Evolutionary conservation across 2,888 invertebrate species (phyloP).

Genomic region (Paralinhomoeus sp.): DNA sequence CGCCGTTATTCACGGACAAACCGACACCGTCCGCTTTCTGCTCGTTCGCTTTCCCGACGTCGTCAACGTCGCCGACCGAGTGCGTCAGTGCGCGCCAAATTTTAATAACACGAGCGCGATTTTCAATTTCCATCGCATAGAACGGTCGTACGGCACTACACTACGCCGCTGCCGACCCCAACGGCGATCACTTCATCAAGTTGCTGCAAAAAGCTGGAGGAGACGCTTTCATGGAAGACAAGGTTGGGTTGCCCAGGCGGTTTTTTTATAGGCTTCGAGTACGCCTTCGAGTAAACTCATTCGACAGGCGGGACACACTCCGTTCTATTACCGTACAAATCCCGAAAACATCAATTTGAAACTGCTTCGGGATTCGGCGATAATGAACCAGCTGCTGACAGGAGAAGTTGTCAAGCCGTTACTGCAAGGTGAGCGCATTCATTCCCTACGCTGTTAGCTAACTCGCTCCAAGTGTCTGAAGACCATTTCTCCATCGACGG

Average conservation of each 20-base stretch:
- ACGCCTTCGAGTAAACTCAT: too few species aligned
- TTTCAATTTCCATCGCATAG: slow-evolving; percentile 8
- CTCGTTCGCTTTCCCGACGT: slow-evolving; percentile 28
- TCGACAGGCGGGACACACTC: slow-evolving; percentile 51
- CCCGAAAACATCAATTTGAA: slow-evolving; percentile 42
- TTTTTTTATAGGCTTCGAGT: too few species aligned
- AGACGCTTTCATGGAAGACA: slow-evolving; percentile 25
- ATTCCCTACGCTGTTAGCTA: neutral
- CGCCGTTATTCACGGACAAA: slow-evolving; percentile 50
- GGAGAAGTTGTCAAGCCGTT: slow-evolving; percentile 21
- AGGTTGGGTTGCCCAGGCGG: too few species aligned
- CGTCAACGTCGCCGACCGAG: slow-evolving; percentile 27
- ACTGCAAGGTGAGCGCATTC: slow-evolving; percentile 14
- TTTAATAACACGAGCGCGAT: neutral
- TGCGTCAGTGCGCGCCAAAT: slow-evolving; percentile 7
- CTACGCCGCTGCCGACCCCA: slow-evolving; percentile 26
- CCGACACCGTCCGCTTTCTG: slow-evolving; percentile 47
- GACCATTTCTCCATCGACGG: too few species aligned
- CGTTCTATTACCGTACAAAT: slow-evolving; percentile 54
- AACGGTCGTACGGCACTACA: slow-evolving; percentile 23
- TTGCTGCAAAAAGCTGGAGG: slow-evolving; percentile 25
- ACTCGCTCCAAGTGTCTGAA: too few species aligned
- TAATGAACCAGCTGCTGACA: slow-evolving; percentile 21
- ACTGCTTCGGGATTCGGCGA: slow-evolving; percentile 17
- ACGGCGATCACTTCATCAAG: slow-evolving; percentile 25